Evolutionary conservation across 1,140 invertebrate species (phyloP).

Genomic region (Cydia splendana): DNA sequence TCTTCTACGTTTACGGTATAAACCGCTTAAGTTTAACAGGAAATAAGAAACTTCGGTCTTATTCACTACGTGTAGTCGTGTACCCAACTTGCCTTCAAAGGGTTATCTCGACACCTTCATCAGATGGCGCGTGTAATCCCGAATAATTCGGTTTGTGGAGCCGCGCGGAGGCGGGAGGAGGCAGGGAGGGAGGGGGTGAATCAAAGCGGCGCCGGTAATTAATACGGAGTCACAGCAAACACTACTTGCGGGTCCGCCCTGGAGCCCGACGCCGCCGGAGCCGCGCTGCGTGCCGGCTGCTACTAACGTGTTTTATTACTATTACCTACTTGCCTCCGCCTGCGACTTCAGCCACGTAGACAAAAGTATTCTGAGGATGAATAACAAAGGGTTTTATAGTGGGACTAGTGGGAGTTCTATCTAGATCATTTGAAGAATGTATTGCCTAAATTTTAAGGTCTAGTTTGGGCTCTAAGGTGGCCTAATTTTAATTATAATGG

Average conservation of each 20-base stretch:
- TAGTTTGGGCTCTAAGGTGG: too few species aligned
- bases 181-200: background rate
- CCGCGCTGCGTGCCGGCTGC: background rate
- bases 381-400: background rate
- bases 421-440: too few species aligned
- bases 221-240: background rate
- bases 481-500: too few species aligned
- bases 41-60: too few species aligned
- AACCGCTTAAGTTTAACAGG: too few species aligned
- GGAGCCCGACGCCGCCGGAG: background rate
- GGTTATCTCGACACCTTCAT: background rate
- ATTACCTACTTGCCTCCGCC: too few species aligned
- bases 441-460: too few species aligned
- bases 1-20: too few species aligned
- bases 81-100: background rate
- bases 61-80: too few species aligned
- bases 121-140: slow-evolving; percentile 8
- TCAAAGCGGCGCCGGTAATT: slow-evolving; percentile 18
- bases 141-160: slow-evolving; percentile 6
- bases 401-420: too few species aligned
- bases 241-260: background rate
- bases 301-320: background rate
- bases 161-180: background rate
- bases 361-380: background rate
- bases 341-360: too few species aligned